Evolutionary conservation across 2,888 invertebrate genomes (phyloP).

Genomic region (Drosophila flavopinicola): DNA sequence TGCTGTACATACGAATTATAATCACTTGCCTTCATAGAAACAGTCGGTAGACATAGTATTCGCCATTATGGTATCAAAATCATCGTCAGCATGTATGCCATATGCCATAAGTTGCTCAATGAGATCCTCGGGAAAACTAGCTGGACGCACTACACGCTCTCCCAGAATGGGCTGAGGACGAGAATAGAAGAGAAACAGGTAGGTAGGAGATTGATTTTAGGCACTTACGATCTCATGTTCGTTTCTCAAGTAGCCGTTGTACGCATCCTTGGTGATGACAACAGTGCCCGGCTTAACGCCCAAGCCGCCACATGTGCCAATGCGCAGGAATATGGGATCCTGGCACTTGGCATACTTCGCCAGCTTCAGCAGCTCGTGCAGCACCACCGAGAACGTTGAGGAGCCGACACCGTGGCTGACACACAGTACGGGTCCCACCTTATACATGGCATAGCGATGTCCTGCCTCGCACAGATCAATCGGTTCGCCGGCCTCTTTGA

Average conservation of each 20-base stretch:
- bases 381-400: constrained; percentile 96
- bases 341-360: constrained; percentile 94
- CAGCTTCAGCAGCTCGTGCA: constrained; percentile 98
- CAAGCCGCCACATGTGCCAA: constrained; percentile 96
- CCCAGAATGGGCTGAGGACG: constrained; percentile 91
- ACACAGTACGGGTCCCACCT: constrained; percentile 87
- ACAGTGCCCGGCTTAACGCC: constrained; percentile 94
- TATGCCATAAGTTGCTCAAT: constrained; percentile 81
- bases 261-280: constrained; percentile 94
- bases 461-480: constrained; percentile 94
- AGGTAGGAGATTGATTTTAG: not conserved
- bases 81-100: constrained; percentile 82
- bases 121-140: constrained; percentile 91
- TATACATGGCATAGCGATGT: constrained; percentile 96
- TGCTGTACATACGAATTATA: too few relatives aligned
- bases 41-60: constrained; percentile 92
- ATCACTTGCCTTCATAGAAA: constrained; percentile 90
- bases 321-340: constrained; percentile 95
- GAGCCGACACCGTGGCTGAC: constrained; percentile 96
- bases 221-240: constrained; percentile 91
- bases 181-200: too few relatives aligned
- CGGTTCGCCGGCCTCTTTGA: constrained; percentile 92
- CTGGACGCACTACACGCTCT: constrained; percentile 90
- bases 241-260: constrained; percentile 93
- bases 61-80: constrained; percentile 86